A percentile compares a stretch with the other conserved stretches of the same genome.
Evolutionary conservation across 2,888 invertebrate genomes (phyloP).

Genomic region (Polydrusus cervinus): DNA sequence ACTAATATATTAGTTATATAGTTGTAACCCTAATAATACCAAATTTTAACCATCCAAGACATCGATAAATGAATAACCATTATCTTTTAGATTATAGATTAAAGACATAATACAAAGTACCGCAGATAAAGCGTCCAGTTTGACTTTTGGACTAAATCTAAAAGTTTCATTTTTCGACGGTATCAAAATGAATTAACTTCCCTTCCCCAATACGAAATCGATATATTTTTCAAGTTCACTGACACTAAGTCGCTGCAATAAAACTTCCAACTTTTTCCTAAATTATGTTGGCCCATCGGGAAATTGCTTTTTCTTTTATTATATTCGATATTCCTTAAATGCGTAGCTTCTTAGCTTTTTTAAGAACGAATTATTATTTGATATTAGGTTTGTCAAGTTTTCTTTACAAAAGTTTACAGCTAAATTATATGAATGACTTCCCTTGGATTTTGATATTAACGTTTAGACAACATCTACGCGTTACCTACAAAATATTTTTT

Average conservation of each 20-base stretch:
- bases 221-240: neutral
- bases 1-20: too few species aligned
- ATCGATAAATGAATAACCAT: too few species aligned
- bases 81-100: too few species aligned
- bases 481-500: too few species aligned
- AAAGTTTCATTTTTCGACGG: too few species aligned
- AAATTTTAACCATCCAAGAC: too few species aligned
- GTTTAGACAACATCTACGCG: too few species aligned
- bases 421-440: neutral
- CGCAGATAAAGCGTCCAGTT: too few species aligned
- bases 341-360: neutral
- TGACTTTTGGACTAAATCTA: too few species aligned
- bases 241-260: neutral
- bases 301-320: neutral
- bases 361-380: neutral
- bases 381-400: neutral
- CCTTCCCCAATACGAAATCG: neutral
- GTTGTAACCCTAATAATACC: too few species aligned
- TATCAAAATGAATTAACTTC: too few species aligned
- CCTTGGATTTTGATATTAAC: neutral
- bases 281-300: neutral
- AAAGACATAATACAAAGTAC: too few species aligned
- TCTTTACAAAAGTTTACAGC: neutral
- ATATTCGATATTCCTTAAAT: neutral
- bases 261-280: neutral